A percentile compares a stretch with the other conserved stretches of the same genome.
phyloP scores from a whole-genome alignment of 2,113 vertebrate genomes.

The Zapus hudsonius region DNA sequence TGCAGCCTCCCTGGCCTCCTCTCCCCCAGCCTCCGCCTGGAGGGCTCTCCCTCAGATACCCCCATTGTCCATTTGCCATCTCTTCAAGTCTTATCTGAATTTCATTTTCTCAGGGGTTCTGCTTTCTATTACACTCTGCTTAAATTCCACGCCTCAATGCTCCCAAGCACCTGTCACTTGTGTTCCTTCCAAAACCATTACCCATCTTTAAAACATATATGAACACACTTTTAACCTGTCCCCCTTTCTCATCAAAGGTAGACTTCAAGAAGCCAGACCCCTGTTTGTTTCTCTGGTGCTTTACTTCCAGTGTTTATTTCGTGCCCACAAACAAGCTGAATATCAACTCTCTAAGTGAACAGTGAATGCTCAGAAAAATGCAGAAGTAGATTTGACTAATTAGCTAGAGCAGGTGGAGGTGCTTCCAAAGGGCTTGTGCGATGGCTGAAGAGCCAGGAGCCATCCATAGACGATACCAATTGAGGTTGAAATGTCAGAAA shows the following conservation, averaged over 20 bases:
- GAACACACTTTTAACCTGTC: not conserved
- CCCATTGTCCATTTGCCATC: not conserved
- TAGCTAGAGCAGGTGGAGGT: not conserved
- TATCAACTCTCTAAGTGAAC: conserved; percentile 14
- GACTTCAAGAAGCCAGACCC: not conserved
- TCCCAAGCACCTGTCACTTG: not conserved
- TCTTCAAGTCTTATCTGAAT: not conserved
- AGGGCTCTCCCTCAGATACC: not conserved
- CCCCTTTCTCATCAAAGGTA: not conserved
- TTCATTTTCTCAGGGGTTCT: not conserved
- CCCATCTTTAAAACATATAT: not conserved
- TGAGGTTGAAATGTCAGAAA: conserved; percentile 5
- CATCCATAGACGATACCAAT: not conserved
- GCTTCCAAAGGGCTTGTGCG: not conserved
- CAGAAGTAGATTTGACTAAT: not conserved
- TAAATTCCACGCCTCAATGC: not conserved
- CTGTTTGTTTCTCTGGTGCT: not conserved
- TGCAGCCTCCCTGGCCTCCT: not conserved
- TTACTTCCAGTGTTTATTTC: not conserved
- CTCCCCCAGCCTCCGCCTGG: not conserved
- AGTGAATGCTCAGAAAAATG: not conserved
- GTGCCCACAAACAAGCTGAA: not conserved
- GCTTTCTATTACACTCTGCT: not conserved
- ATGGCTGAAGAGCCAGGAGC: not conserved
- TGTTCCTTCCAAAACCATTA: not conserved